Evolutionary conservation across 2,888 invertebrate genomes (phyloP).

Genomic region (Caenorhabditis sinica): DNA sequence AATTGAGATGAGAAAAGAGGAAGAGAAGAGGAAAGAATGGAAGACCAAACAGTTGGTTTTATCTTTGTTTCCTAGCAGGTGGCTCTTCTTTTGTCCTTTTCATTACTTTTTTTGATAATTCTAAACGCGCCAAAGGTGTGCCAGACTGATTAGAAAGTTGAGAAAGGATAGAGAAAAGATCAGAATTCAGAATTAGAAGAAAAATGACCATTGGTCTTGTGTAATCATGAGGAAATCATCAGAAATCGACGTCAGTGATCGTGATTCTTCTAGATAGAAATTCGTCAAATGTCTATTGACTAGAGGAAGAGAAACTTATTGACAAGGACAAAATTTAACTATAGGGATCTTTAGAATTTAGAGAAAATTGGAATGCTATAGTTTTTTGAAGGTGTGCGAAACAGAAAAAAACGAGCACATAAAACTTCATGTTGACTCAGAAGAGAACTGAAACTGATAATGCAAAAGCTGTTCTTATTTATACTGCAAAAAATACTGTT

Average conservation of each 20-base stretch:
- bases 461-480: conserved; percentile 20
- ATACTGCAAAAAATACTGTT: conserved; percentile 27
- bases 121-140: background rate
- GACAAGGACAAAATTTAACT: background rate
- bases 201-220: conserved; percentile 17
- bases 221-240: background rate
- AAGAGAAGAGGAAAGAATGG: background rate
- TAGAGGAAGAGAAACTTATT: background rate
- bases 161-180: conserved; percentile 3
- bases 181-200: background rate
- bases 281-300: conserved; percentile 21
- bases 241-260: conserved; percentile 31
- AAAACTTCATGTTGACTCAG: background rate
- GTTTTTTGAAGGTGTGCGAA: background rate
- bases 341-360: background rate
- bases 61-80: background rate
- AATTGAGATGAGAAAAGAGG: conserved; percentile 17
- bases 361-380: background rate
- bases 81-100: background rate
- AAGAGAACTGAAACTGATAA: background rate
- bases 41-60: background rate
- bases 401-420: conserved; percentile 1
- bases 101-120: too few relatives aligned
- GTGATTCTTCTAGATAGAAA: background rate
- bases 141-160: background rate